Conservation (phyloP, 1,140 invertebrate genomes). For the Drosophila triauraria region DNA sequence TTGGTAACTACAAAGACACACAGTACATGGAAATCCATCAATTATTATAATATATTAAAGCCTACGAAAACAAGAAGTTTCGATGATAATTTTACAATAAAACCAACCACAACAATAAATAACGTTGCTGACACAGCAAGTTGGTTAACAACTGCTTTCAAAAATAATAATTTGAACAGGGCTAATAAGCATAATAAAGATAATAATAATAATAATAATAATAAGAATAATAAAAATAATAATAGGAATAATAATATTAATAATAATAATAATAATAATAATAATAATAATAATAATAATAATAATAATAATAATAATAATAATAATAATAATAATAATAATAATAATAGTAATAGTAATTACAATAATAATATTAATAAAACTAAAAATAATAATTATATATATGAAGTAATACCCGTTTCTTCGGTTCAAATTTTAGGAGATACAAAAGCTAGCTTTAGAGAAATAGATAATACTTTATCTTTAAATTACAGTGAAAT, state of each 20-base stretch:
- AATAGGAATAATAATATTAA: background rate
- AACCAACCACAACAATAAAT: background rate
- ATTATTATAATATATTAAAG: conserved; percentile 2
- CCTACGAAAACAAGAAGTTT: background rate
- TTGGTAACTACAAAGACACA: background rate
- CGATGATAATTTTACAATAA: background rate
- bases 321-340: background rate
- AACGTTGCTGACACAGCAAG: background rate
- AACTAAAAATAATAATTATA: background rate
- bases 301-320: background rate
- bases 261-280: background rate
- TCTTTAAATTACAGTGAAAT: background rate
- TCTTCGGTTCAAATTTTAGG: background rate
- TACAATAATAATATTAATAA: background rate
- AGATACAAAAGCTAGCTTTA: background rate
- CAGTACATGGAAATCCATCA: background rate
- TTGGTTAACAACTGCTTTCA: background rate
- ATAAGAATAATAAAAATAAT: background rate
- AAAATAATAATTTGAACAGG: background rate
- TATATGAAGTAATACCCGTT: no score
- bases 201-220: no score
- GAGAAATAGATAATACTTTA: background rate
- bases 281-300: background rate
- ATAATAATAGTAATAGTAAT: background rate
- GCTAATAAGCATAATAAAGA: background rate